Evolutionary conservation across 2,797 vertebrate species (phyloP), one percentile per base, ranked within the genome.

Genomic region (Gephyroberyx darwinii): DNA sequence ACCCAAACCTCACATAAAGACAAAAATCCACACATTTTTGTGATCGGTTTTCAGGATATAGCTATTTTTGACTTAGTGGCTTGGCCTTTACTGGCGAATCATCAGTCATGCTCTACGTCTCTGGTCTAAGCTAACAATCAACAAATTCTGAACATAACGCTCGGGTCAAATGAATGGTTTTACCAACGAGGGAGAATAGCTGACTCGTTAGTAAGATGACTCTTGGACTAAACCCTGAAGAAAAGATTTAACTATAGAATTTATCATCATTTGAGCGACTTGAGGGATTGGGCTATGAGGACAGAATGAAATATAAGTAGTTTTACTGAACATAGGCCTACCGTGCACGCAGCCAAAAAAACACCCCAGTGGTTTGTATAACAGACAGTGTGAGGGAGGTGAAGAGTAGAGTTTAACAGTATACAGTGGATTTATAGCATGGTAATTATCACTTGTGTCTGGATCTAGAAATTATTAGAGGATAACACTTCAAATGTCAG

Each of bases 131-230:
- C 30, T 69, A 54, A 62, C 22, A 30, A 64, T 57, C 41, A 67
- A 54, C 37, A 43, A 65, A 37, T 69, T 41, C 26, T 43, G 20
- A 69, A 35, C 43, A 71, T 54, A 64, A 66, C 33, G 39, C 48
- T 45, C 3, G 9, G 43, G 22, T 19, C 54, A 56, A 74, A 73
- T 33, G 22, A 78, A 30, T 22, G n/a, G n/a, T 77, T 76, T 47
- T 47, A 57, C 22, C 48, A 45, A 35, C 73, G 37, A 60, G 19
- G 0, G 1, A 41, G 59, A 66, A 69, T 14, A 66, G 48, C 26
- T 74, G 48, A 75, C 43, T 37, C 37, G n/a, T 61, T 55, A 64
- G 12, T 8, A 20, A 1, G 1, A 48, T 66, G 47, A 47, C 26
- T 59, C 41, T 50, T 58, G 31, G 19, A 51, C 16, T 43, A 75